Conservation (phyloP, 2,888 invertebrate species). For the Agrotis ipsilon region DNA sequence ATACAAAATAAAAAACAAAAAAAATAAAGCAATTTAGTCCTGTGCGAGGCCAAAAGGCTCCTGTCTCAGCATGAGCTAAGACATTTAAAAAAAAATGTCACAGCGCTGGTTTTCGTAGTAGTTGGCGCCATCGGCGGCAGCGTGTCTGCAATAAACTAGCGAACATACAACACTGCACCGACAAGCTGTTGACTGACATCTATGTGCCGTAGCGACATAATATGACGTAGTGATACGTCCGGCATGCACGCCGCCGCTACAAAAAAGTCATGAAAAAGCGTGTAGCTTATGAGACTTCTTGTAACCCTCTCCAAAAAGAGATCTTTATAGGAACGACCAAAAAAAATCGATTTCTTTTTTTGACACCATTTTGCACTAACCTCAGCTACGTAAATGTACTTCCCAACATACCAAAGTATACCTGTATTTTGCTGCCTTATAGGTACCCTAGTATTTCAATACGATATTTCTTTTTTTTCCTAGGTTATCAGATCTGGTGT, state of each 20-base stretch:
- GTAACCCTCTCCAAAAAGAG: neutral
- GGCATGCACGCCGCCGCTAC: neutral
- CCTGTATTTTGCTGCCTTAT: neutral
- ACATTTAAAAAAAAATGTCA: no score
- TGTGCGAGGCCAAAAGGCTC: no score
- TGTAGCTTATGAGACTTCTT: no score
- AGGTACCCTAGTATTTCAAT: neutral
- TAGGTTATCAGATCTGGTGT: constrained; percentile 93
- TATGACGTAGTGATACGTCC: neutral
- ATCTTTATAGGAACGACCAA: no score
- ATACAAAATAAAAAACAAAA: no score
- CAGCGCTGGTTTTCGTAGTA: constrained; percentile 92
- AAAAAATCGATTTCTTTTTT: neutral
- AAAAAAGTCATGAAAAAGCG: no score
- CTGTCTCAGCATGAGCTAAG: no score
- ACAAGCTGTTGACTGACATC: constrained; percentile 82
- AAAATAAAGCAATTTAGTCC: no score
- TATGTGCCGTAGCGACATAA: neutral
- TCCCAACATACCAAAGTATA: neutral
- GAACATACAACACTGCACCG: no score
- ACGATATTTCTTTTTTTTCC: constrained; percentile 6
- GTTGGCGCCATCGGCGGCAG: constrained; percentile 90
- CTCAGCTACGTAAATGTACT: neutral
- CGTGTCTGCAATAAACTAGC: no score
- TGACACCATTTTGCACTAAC: neutral